phyloP scores from a whole-genome alignment of 2,888 invertebrate species.

The Aproaerema taeniolella region DNA sequence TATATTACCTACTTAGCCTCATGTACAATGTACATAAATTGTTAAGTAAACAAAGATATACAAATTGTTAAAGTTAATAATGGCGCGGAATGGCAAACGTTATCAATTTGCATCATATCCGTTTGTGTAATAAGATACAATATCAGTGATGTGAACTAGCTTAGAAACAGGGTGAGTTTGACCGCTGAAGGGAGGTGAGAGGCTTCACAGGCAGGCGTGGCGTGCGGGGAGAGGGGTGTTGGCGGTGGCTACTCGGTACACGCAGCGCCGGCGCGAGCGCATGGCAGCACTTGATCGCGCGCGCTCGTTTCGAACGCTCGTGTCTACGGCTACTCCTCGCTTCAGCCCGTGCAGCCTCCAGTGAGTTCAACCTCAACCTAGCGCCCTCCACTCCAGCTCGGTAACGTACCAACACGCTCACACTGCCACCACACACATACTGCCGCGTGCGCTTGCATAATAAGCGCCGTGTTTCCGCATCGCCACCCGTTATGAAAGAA shows the following conservation, averaged over 20 bases:
- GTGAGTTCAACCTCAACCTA: constrained; percentile 22
- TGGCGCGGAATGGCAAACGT: no score
- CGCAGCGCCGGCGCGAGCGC: constrained; percentile 28
- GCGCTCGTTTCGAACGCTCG: constrained; percentile 53
- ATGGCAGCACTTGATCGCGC: constrained; percentile 48
- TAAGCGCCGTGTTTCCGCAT: constrained; percentile 28
- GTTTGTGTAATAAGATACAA: neutral
- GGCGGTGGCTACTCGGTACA: constrained; percentile 15
- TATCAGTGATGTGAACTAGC: no score
- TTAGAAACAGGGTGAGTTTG: constrained; percentile 14
- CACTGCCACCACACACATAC: constrained; percentile 11
- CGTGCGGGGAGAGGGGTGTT: constrained; percentile 16
- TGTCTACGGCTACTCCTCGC: constrained; percentile 29
- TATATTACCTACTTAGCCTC: no score
- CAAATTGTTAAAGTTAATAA: no score
- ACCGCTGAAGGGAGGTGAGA: constrained; percentile 19
- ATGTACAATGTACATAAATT: no score
- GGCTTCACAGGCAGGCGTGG: constrained; percentile 14
- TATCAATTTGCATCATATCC: constrained; percentile 1
- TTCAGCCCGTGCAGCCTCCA: constrained; percentile 20
- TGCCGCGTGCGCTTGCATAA: constrained; percentile 30
- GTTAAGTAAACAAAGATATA: no score
- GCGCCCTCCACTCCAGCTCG: constrained; percentile 20
- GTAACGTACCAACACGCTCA: constrained; percentile 25
- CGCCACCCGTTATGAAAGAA: constrained; percentile 28